These are phyloP conservation scores for Alviniconcha strummeri DNA, from an alignment of 2,888 invertebrate genomes.

Conservation along the genomic window DNA sequence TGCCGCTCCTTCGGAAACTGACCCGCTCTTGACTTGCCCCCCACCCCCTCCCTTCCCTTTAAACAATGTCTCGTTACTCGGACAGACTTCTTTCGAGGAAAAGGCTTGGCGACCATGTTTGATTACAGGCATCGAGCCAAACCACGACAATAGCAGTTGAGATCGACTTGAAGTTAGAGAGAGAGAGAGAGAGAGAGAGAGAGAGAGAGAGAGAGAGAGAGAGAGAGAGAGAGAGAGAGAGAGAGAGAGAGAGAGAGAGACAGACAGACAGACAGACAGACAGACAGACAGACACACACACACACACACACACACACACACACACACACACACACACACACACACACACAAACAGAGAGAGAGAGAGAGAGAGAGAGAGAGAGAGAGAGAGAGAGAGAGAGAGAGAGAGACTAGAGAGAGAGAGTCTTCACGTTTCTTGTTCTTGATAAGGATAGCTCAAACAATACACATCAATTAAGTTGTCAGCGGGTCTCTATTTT, in stretches of 20 bases:
- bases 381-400: background rate
- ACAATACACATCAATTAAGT: background rate
- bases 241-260: conserved; percentile 6
- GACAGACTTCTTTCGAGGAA: background rate
- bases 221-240: conserved; percentile 16
- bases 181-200: background rate
- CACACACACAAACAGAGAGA: background rate
- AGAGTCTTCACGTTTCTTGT: background rate
- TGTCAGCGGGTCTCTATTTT: background rate
- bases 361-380: conserved; percentile 6
- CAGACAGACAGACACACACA: conserved; percentile 15
- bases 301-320: background rate
- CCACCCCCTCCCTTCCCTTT: background rate
- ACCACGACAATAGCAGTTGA: background rate
- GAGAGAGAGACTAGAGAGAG: background rate
- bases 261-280: conserved; percentile 2
- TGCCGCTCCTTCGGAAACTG: background rate
- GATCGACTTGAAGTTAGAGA: background rate
- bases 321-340: background rate
- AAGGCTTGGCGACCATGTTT: no score
- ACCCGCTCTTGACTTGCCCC: background rate
- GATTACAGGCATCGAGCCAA: no score
- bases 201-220: conserved; percentile 22
- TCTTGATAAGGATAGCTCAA: background rate
- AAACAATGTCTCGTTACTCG: background rate